phyloP scores from a whole-genome alignment of 2,113 vertebrate genomes.

The Polypterus bichir region DNA sequence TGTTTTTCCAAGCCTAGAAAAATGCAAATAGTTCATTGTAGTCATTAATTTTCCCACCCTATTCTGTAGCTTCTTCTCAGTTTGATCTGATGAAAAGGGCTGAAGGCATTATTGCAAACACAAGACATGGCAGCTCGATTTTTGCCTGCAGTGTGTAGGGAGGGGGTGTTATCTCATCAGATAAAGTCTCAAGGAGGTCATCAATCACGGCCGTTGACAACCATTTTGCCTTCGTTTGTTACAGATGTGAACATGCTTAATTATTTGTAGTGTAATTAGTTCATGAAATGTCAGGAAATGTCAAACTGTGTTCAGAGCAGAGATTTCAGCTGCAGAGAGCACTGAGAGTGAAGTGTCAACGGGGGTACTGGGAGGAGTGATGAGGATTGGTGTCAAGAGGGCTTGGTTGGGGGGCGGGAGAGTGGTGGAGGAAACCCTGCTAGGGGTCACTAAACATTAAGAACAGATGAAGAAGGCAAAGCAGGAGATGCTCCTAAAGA shows the following conservation, averaged over 20 bases:
- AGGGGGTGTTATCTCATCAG: slow-evolving; percentile 64
- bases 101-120: slow-evolving; percentile 67
- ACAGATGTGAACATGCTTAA: slow-evolving; percentile 82
- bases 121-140: slow-evolving; percentile 53
- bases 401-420: too few species aligned
- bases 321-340: slow-evolving; percentile 50
- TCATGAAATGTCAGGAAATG: slow-evolving; percentile 75
- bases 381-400: too few species aligned
- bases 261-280: slow-evolving; percentile 88
- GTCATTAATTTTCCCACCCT: slow-evolving; percentile 97
- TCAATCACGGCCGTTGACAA: slow-evolving; percentile 71
- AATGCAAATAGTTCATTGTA: slow-evolving; percentile 95
- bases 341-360: slow-evolving; percentile 55
- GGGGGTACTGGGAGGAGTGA: slow-evolving; percentile 39
- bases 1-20: slow-evolving; percentile 70
- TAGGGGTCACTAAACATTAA: background rate
- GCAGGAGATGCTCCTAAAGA: too few species aligned
- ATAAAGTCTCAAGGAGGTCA: slow-evolving; percentile 70
- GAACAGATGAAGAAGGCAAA: too few species aligned
- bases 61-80: slow-evolving; percentile 70
- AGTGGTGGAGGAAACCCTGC: slow-evolving; percentile 34
- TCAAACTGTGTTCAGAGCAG: slow-evolving; percentile 57
- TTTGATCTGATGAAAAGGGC: slow-evolving; percentile 77
- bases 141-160: slow-evolving; percentile 31
- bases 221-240: slow-evolving; percentile 68